Conservation (phyloP, 2,888 invertebrate species). For the Cenopis cana region DNA sequence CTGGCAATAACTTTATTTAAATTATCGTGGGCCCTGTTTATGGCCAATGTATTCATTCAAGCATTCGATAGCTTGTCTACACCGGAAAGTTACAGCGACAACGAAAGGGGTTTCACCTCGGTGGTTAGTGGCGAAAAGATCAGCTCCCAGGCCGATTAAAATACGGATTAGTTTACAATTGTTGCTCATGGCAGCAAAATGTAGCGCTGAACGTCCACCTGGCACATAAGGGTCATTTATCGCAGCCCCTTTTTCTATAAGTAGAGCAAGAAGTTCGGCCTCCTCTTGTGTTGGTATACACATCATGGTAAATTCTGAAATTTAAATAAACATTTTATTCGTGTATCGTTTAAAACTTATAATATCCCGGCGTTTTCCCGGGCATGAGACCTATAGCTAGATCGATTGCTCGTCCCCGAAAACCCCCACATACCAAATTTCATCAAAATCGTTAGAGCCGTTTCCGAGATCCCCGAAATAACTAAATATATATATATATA, state of each 20-base stretch:
- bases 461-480: no score
- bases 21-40: not conserved
- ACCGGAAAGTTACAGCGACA: constrained; percentile 67
- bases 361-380: no score
- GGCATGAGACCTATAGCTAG: no score
- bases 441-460: no score
- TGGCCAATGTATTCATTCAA: constrained; percentile 47
- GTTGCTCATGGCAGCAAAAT: constrained; percentile 81
- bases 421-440: no score
- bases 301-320: constrained; percentile 76
- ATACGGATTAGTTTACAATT: constrained; percentile 67
- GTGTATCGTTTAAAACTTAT: not conserved
- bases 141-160: constrained; percentile 69
- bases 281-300: constrained; percentile 68
- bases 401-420: no score
- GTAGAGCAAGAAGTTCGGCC: constrained; percentile 64
- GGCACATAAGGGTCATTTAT: constrained; percentile 69
- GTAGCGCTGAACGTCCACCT: constrained; percentile 77
- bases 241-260: constrained; percentile 67
- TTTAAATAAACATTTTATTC: not conserved
- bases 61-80: constrained; percentile 59
- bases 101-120: constrained; percentile 71
- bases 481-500: no score
- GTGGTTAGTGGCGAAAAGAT: constrained; percentile 64
- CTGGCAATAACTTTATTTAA: not conserved